Evolutionary conservation across 2,797 vertebrate genomes (phyloP), one percentile per base, ranked within the genome.

Genomic region (Macropodus opercularis): DNA sequence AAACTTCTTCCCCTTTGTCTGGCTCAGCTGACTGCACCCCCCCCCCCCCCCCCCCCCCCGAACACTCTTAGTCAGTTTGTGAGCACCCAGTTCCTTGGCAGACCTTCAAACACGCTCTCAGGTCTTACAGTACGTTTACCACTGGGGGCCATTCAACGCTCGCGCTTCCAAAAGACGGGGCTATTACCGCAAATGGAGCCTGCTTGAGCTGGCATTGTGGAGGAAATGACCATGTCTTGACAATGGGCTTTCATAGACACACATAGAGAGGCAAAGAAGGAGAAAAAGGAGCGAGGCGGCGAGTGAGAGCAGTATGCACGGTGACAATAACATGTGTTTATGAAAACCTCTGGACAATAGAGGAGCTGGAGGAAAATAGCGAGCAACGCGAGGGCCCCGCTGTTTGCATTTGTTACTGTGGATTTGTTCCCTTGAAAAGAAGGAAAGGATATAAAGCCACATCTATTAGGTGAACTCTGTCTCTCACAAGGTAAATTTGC

Each of bases 401-500:
- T 85, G 83, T 87, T 83, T 82, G 75, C 82, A 88, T 89, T 87
- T 87, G 80, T 89, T 80, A 72, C 73, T 8, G 59, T 59, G 77
- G 81, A 84, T 88, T 89, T 90, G 86, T 90, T 90, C 84, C 75
- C 72, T 53, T 83, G 81, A 81, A 87, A 83, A 87, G 79, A 79
- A 81, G 79, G 68, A 79, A 82, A 17, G 73, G 76, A 86, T 82
- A 87, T 77, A 87, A 87, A 86, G 84, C 85, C 71, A 86, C 78
- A 79, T 91, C 88, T 90, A 90, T 91, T 91, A 85, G 88, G 85
- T 89, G 87, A 90, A 91, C 83, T 81, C 87, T 80, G 81, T 83
- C 81, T 80, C 87, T 83, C 72, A 61, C 75, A 71, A 85, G 83
- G 86, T 86, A 89, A 80, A 88, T 87, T 79, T 80, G 64, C 83